phyloP scores from a whole-genome alignment of 2,113 vertebrate genomes.

The Galeopterus variegatus region DNA sequence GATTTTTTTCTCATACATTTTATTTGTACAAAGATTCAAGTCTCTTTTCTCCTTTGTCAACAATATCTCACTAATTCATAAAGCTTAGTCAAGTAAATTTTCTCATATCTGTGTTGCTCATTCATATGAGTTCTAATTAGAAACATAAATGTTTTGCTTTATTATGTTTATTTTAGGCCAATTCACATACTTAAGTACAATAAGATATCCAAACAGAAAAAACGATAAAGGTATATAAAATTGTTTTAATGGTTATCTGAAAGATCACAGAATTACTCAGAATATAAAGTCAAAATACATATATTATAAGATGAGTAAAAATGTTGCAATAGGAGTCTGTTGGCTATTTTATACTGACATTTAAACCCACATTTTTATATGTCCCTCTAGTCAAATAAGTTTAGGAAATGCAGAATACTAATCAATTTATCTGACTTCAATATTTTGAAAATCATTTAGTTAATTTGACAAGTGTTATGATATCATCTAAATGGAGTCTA shows the following conservation, averaged over 20 bases:
- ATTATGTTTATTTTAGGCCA: not conserved
- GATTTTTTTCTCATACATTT: not conserved
- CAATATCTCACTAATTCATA: not conserved
- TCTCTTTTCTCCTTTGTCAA: not conserved
- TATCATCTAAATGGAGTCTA: slow-evolving; percentile 18
- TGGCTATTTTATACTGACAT: not conserved
- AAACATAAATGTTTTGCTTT: not conserved
- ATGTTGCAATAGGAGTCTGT: not conserved
- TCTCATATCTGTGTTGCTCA: not conserved
- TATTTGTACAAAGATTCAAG: not conserved
- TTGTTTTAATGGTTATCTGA: not conserved
- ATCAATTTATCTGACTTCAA: not conserved
- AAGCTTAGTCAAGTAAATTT: not conserved
- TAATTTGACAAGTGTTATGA: not conserved
- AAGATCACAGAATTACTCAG: not conserved
- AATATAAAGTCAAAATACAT: not conserved
- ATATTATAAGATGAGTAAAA: not conserved
- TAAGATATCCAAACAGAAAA: not conserved
- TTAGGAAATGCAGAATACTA: not conserved
- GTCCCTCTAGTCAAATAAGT: not conserved
- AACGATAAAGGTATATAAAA: not conserved
- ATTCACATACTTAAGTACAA: not conserved
- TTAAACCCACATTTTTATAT: not conserved
- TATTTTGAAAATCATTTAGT: slow-evolving; percentile 17
- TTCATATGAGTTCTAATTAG: not conserved